Percentiles rank a stretch among this genome's conserved stretches.
phyloP scores from a whole-genome alignment of 2,113 vertebrate species.

The Amphiprion ocellaris region DNA sequence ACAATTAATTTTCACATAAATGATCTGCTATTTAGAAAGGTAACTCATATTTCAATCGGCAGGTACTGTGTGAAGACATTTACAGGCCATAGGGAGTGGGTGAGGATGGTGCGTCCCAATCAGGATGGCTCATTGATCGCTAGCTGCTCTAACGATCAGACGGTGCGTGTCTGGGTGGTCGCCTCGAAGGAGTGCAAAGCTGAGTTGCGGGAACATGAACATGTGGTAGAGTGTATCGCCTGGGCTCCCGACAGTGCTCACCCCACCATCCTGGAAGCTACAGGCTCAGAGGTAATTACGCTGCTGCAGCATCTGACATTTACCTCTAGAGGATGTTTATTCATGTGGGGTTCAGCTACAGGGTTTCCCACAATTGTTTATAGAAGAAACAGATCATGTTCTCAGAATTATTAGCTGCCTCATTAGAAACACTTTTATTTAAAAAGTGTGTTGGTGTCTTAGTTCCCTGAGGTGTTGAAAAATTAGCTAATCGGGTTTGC shows the following conservation, averaged over 20 bases:
- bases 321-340: constrained; percentile 5
- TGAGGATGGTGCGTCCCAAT: constrained; percentile 99
- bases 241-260: constrained; percentile 98
- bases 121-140: constrained; percentile 98
- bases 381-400: not conserved
- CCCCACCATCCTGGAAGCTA: constrained; percentile 97
- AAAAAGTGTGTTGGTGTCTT: not conserved
- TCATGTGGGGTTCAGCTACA: constrained; percentile 2
- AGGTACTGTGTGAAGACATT: constrained; percentile 99
- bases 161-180: constrained; percentile 98
- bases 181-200: constrained; percentile 99
- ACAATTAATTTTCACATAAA: not conserved
- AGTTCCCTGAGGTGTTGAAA: not conserved
- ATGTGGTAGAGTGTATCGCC: constrained; percentile 98
- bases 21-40: not conserved
- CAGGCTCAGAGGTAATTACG: constrained; percentile 94
- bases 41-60: not conserved
- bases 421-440: not conserved
- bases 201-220: constrained; percentile 97
- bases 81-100: constrained; percentile 99
- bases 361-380: constrained; percentile 12
- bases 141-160: constrained; percentile 99
- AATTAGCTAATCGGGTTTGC: not conserved
- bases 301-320: constrained; percentile 5
- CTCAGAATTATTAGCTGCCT: not conserved